Conservation (phyloP, 92 coral and sea anemone species). For the Zoanthus gigantus region DNA sequence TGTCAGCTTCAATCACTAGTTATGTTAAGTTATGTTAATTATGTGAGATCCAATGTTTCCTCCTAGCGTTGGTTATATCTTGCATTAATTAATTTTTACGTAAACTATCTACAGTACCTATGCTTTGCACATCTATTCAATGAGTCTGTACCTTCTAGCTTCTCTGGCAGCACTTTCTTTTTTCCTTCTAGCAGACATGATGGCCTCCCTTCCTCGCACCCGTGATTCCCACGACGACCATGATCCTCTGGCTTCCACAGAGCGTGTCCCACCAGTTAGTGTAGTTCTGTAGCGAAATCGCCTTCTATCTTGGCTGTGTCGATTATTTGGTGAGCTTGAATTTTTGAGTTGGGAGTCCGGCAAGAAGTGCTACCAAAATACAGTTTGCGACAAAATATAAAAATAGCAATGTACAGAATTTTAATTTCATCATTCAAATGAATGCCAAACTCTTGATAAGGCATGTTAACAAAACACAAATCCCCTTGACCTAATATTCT, state of each 20-base stretch:
- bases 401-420: not conserved
- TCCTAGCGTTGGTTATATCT: too few relatives aligned
- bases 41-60: too few relatives aligned
- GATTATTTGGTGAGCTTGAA: not conserved
- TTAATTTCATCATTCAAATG: not conserved
- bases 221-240: constrained; percentile 66
- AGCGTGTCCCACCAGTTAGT: constrained; percentile 27
- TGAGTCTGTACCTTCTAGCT: constrained; percentile 71
- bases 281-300: constrained; percentile 91
- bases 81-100: too few relatives aligned
- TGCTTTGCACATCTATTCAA: too few relatives aligned
- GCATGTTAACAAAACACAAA: too few relatives aligned
- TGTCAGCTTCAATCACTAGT: too few relatives aligned
- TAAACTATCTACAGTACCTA: too few relatives aligned
- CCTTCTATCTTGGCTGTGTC: constrained; percentile 55
- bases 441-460: too few relatives aligned
- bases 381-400: not conserved
- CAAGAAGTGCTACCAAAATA: constrained; percentile 68
- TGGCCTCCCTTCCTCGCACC: constrained; percentile 63
- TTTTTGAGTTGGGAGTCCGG: constrained; percentile 46
- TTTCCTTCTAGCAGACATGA: constrained; percentile 64
- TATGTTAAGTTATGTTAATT: too few relatives aligned
- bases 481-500: too few relatives aligned
- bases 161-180: constrained; percentile 64
- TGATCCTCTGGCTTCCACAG: constrained; percentile 3